phyloP scores from a whole-genome alignment of 35 echinoderm and acorn worm genomes.

The Holothuria glaberrima region DNA sequence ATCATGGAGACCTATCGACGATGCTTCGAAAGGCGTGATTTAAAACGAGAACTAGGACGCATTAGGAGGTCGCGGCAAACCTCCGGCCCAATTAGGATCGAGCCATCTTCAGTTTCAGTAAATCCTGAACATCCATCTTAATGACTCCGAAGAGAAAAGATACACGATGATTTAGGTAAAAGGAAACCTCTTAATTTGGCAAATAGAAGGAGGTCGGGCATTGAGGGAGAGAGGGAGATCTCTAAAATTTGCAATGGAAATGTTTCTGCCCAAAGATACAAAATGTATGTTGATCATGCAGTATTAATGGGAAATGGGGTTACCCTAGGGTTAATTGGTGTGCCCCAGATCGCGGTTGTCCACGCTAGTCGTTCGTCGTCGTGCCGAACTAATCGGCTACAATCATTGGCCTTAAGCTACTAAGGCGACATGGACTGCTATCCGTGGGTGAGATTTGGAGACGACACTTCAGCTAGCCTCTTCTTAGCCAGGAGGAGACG shows the following conservation, averaged over 20 bases:
- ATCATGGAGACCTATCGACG: not conserved
- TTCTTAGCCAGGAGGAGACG: no score
- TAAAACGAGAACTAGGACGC: constrained; percentile 26
- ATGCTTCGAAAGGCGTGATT: not conserved
- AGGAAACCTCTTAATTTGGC: constrained; percentile 47
- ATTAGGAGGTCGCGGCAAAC: constrained; percentile 6
- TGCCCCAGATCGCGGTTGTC: not conserved
- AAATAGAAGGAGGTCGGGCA: constrained; percentile 19
- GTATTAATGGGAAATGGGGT: constrained; percentile 40
- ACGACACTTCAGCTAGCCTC: no score
- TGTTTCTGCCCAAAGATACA: not conserved
- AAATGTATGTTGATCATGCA: constrained; percentile 30
- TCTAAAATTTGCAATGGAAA: constrained; percentile 28
- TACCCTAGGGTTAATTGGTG: constrained; percentile 48
- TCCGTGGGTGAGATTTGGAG: no score
- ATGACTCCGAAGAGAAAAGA: not conserved
- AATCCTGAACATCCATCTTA: constrained; percentile 25
- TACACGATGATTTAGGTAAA: constrained; percentile 42
- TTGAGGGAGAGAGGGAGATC: not conserved
- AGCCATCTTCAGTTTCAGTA: constrained; percentile 38
- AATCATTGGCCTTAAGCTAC: no score
- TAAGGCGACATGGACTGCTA: no score
- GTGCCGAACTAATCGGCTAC: no score
- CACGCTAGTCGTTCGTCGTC: no score
- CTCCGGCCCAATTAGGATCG: constrained; percentile 27